Evolutionary conservation across 2,113 vertebrate species (phyloP), one percentile per base, ranked within the genome.

Genomic region (Burhinus bistriatus): DNA sequence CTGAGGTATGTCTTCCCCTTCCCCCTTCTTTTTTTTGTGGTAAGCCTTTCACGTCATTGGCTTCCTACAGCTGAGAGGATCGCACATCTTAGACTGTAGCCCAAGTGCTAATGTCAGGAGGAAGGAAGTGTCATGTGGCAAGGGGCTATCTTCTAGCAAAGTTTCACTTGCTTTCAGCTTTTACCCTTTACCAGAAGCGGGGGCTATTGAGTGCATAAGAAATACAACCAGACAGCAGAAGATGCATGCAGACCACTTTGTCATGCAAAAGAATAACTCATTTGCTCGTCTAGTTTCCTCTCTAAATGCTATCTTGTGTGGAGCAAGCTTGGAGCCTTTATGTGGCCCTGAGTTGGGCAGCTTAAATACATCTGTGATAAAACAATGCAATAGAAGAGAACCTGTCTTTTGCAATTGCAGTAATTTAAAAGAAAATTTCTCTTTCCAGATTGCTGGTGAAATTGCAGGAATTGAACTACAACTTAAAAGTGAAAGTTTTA

Each of bases 391-490:
- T 5, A 81, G 23, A 84, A 78, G 21, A 64, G 13, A 40, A 57
- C 9, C 10, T 23, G 6, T 64, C 36, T 55, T 86, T 73, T 75
- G 29, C 47, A 72, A 15, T 19, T 87, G 38, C 52, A 57, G 27
- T 44, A 2, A 9, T 42, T 51, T 52, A 25, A 66, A 89, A 40
- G 52, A n/a, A 32, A 15, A 34, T 7, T 66, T 94, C 34, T 86
- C 59, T 94, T 89, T 98, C 36, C 96, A 99, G 99, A 69, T 97
- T 99, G 90, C 97, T 99, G 98, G 99, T 99, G 97, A 99, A 99
- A 87, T 97, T 99, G 78, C 99, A 98, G 61, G 99, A 99, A 83
- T 96, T 99, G 72, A 99, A 99, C 97, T 99, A 99, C 96, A 99
- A 99, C 69, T 97, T 99, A 83, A 99, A 99, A 97, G 99, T 99